phyloP scores from a whole-genome alignment of 2,113 vertebrate species.

The Calidris pygmaea region DNA sequence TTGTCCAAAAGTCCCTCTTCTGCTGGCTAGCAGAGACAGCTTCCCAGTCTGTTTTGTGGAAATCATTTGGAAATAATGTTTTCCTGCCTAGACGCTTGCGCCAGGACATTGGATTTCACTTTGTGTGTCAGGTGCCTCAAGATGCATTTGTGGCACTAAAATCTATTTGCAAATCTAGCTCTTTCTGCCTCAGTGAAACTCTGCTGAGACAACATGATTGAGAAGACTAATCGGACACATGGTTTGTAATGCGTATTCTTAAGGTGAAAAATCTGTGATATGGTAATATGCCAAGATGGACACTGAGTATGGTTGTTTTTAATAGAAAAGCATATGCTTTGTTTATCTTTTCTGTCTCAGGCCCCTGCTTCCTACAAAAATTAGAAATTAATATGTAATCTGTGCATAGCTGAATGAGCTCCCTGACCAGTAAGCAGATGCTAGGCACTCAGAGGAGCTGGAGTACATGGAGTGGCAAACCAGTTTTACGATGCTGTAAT shows the following conservation, averaged over 20 bases:
- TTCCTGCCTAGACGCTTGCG: neutral
- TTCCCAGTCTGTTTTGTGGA: neutral
- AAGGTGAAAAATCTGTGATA: neutral
- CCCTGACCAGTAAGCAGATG: neutral
- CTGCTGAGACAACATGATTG: neutral
- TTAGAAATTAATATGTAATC: neutral
- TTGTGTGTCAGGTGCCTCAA: neutral
- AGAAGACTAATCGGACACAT: neutral
- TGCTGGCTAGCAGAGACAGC: neutral
- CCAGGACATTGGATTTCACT: neutral
- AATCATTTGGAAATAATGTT: rapidly evolving
- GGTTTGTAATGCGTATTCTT: neutral
- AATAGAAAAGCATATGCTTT: neutral
- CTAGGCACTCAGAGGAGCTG: neutral
- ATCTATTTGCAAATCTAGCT: neutral
- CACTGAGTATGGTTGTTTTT: neutral
- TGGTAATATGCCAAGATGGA: neutral
- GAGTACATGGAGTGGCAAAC: neutral
- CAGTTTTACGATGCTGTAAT: neutral
- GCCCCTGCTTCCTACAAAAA: neutral
- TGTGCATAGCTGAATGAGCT: neutral
- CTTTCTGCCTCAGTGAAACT: neutral
- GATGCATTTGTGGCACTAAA: neutral
- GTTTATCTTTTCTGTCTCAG: neutral
- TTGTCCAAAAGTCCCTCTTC: neutral